These are phyloP conservation scores for Agrochola macilenta DNA, from an alignment of 2,888 invertebrate genomes.

Conservation along the genomic window DNA sequence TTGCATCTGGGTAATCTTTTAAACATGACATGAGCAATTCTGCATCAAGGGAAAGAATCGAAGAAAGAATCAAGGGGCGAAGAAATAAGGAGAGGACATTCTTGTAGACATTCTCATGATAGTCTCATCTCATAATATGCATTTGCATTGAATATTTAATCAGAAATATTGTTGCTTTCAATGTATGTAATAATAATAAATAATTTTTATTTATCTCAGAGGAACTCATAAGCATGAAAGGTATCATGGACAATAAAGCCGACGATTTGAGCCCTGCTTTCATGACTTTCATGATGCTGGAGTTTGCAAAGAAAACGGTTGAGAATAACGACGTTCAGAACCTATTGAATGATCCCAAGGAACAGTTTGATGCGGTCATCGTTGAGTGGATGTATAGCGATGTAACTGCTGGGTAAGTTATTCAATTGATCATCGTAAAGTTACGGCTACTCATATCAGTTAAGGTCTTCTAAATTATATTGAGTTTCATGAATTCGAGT, in stretches of 20 bases:
- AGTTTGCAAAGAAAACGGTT: constrained; percentile 52
- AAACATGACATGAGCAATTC: background rate
- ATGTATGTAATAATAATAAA: background rate
- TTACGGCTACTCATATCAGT: background rate
- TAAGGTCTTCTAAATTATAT: background rate
- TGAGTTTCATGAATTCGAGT: background rate
- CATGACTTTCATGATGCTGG: constrained; percentile 39
- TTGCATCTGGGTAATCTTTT: background rate
- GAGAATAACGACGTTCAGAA: constrained; percentile 64
- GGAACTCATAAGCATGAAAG: constrained; percentile 15
- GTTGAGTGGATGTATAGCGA: constrained; percentile 75
- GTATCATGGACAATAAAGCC: constrained; percentile 8
- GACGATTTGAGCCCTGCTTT: background rate
- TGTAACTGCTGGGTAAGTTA: constrained; percentile 68
- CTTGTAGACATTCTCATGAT: background rate
- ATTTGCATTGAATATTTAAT: background rate
- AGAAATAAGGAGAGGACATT: background rate
- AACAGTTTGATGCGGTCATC: constrained; percentile 74
- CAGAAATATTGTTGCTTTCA: background rate
- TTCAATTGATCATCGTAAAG: background rate
- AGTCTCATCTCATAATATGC: background rate
- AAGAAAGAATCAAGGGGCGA: background rate
- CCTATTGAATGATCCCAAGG: constrained; percentile 68
- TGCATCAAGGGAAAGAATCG: background rate
- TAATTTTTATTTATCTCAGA: constrained; percentile 25